These are phyloP conservation scores for Tiphia femorata DNA, from an alignment of 2,888 invertebrate species.

Conservation along the genomic window DNA sequence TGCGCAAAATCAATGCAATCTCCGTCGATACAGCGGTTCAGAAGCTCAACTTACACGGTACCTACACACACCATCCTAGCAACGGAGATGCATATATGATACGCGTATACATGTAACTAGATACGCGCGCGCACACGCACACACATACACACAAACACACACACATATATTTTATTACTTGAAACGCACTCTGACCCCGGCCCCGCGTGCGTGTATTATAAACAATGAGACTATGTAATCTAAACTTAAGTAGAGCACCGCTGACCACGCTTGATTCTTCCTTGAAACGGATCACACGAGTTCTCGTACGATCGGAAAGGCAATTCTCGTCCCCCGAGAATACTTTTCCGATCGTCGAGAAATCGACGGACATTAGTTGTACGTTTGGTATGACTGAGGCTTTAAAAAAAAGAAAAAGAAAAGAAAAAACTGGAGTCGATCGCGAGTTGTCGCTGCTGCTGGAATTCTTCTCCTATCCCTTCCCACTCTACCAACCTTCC, in stretches of 20 bases:
- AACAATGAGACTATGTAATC: constrained; percentile 36
- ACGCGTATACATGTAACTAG: constrained; percentile 26
- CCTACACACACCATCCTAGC: constrained; percentile 32
- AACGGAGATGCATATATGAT: constrained; percentile 45
- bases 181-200: constrained; percentile 53
- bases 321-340: background rate
- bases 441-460: too few relatives aligned
- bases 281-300: constrained; percentile 27
- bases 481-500: too few relatives aligned
- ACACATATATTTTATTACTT: constrained; percentile 57
- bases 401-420: background rate
- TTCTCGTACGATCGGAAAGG: background rate
- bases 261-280: constrained; percentile 49
- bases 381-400: too few relatives aligned
- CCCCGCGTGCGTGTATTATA: constrained; percentile 46
- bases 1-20: too few relatives aligned
- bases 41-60: constrained; percentile 41
- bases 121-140: constrained; percentile 20
- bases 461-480: too few relatives aligned
- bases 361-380: background rate
- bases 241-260: constrained; percentile 44
- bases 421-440: background rate
- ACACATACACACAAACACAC: constrained; percentile 34
- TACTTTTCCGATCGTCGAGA: background rate
- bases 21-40: constrained; percentile 32